Percentiles rank a stretch among this genome's conserved stretches.
Conservation (phyloP, 1,140 invertebrate genomes). For the Drosophila erecta region DNA sequence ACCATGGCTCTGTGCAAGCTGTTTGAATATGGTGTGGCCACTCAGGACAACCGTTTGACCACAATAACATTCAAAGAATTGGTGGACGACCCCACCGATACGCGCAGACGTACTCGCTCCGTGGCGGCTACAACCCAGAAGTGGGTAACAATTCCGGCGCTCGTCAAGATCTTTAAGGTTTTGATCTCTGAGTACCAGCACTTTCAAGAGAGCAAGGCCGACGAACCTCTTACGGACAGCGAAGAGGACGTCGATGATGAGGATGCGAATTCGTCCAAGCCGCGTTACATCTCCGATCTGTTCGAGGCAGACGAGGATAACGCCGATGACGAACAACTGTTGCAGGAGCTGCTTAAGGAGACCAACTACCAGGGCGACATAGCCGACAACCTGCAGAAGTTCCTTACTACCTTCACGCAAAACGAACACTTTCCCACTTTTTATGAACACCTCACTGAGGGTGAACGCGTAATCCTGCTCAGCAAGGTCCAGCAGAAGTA, state of each 20-base stretch:
- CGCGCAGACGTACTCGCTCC: slow-evolving; percentile 84
- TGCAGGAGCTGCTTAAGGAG: slow-evolving; percentile 87
- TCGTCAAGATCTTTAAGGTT: slow-evolving; percentile 87
- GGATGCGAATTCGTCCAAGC: slow-evolving; percentile 40
- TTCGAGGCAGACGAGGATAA: slow-evolving; percentile 79
- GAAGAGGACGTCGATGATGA: slow-evolving; percentile 75
- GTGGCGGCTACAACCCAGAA: slow-evolving; percentile 75
- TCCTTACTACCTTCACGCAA: slow-evolving; percentile 87
- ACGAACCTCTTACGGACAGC: slow-evolving; percentile 81
- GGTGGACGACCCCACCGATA: slow-evolving; percentile 59
- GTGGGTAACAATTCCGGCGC: slow-evolving; percentile 85
- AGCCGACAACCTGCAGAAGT: slow-evolving; percentile 87
- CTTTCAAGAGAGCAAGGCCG: slow-evolving; percentile 85
- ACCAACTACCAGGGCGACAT: slow-evolving; percentile 88
- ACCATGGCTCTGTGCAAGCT: slow-evolving; percentile 86
- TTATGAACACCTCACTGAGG: slow-evolving; percentile 86
- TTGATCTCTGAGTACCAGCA: slow-evolving; percentile 86
- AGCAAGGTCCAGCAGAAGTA: slow-evolving; percentile 63
- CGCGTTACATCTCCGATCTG: slow-evolving; percentile 74
- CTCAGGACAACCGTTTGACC: slow-evolving; percentile 86
- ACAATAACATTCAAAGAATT: slow-evolving; percentile 86
- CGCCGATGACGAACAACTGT: slow-evolving; percentile 85
- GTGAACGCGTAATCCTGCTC: slow-evolving; percentile 53
- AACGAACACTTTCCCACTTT: slow-evolving; percentile 87
- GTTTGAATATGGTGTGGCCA: slow-evolving; percentile 86